Conservation (phyloP, 2,113 vertebrate species). For the Nothocercus nigrocapillus region DNA sequence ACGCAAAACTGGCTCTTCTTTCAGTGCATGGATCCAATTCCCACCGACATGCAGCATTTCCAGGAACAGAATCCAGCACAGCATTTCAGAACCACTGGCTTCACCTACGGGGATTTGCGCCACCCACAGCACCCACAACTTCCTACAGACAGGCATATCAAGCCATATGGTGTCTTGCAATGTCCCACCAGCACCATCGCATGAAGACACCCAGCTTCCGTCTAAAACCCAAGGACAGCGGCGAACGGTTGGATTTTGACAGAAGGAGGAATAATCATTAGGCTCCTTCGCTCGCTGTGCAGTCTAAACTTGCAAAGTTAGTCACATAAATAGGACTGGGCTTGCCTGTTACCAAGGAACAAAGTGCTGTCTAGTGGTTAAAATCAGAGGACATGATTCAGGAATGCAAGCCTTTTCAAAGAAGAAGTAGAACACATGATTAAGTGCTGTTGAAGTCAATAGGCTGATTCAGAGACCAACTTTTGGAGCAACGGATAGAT, state of each 20-base stretch:
- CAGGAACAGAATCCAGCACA: not conserved
- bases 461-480: constrained; percentile 68
- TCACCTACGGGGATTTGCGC: not conserved
- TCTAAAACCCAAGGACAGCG: not conserved
- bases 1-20: rapidly evolving
- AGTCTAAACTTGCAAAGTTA: constrained; percentile 66
- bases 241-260: constrained; percentile 45
- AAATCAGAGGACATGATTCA: constrained; percentile 66
- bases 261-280: constrained; percentile 47
- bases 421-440: constrained; percentile 63
- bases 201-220: not conserved
- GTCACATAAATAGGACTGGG: constrained; percentile 69
- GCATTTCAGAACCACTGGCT: not conserved
- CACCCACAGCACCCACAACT: not conserved
- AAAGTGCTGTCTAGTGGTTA: constrained; percentile 71
- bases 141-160: not conserved
- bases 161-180: not conserved
- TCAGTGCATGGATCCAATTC: not conserved
- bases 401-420: constrained; percentile 68
- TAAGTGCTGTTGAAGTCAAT: constrained; percentile 71
- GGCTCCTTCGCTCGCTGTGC: constrained; percentile 39
- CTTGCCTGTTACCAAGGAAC: constrained; percentile 66
- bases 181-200: not conserved
- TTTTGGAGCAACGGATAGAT: constrained; percentile 61
- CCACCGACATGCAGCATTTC: not conserved